A percentile compares a stretch with the other conserved stretches of the same genome.
Evolutionary conservation across 2,113 vertebrate genomes (phyloP).

Genomic region (Anas platyrhynchos): DNA sequence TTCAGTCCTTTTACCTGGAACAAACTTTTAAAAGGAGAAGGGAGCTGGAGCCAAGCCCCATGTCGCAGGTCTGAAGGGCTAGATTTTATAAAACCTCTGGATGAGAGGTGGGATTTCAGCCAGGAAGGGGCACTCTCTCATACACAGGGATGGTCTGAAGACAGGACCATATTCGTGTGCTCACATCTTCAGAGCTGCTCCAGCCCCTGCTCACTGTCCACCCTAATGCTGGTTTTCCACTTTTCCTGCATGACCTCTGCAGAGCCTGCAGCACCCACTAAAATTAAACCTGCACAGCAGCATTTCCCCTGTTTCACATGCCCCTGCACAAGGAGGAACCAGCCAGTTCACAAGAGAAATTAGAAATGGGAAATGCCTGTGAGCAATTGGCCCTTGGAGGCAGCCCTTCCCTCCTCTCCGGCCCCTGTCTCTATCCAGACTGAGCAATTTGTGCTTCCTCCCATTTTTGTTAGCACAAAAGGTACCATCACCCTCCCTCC

Average conservation of each 20-base stretch:
- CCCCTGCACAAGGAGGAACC: not conserved
- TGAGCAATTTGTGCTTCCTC: not conserved
- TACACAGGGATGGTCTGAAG: not conserved
- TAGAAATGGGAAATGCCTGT: not conserved
- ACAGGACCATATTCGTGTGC: no score
- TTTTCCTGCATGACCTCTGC: not conserved
- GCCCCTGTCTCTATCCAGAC: not conserved
- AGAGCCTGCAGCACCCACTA: not conserved
- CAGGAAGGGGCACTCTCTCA: not conserved
- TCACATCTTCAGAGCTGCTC: not conserved
- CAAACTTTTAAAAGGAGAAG: not conserved
- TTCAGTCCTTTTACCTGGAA: not conserved
- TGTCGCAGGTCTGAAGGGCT: not conserved
- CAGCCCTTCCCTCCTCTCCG: not conserved
- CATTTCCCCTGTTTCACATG: not conserved
- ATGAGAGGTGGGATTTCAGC: not conserved
- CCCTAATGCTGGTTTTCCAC: not conserved
- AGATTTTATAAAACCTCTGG: not conserved
- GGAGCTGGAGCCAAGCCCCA: not conserved
- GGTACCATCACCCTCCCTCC: not conserved
- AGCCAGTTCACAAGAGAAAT: not conserved
- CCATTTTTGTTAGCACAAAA: not conserved
- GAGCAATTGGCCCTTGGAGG: rapidly evolving
- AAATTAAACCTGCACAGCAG: not conserved
- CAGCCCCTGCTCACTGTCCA: rapidly evolving